Evolutionary conservation across 1,140 invertebrate genomes (phyloP).

Genomic region (Manduca sexta): DNA sequence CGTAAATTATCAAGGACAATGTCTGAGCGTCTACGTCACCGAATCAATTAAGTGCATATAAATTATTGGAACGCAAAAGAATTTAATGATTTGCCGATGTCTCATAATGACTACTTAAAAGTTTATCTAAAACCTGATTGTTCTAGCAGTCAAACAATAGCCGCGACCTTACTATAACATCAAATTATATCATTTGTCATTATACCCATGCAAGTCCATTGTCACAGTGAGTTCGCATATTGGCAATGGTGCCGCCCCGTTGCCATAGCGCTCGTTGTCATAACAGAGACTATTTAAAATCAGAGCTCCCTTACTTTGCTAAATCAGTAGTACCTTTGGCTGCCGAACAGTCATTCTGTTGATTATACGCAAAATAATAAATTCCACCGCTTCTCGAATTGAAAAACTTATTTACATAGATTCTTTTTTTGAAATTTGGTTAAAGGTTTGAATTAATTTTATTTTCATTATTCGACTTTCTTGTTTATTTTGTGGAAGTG

Average conservation of each 20-base stretch:
- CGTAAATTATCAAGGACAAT: too few relatives aligned
- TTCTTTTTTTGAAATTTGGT: background rate
- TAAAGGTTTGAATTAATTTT: background rate
- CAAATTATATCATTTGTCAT: conserved; percentile 4
- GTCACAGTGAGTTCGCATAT: conserved; percentile 30
- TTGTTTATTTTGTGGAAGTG: conserved; percentile 4
- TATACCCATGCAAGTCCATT: background rate
- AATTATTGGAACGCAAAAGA: too few relatives aligned
- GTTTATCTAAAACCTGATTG: too few relatives aligned
- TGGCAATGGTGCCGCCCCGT: conserved; percentile 28
- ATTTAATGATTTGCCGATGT: too few relatives aligned
- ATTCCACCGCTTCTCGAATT: background rate
- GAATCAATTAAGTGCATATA: too few relatives aligned
- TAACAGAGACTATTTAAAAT: conserved; percentile 29
- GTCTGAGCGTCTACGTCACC: too few relatives aligned
- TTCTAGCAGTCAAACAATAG: background rate
- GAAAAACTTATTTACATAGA: background rate
- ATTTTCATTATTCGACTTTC: background rate
- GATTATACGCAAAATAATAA: background rate
- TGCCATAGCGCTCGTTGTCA: conserved; percentile 39
- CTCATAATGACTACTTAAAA: too few relatives aligned
- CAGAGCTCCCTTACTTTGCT: conserved; percentile 12
- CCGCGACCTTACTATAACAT: background rate
- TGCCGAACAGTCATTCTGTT: background rate
- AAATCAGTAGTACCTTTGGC: background rate